Conservation (phyloP, 1,140 invertebrate species). For the Homalodisca vitripennis region DNA sequence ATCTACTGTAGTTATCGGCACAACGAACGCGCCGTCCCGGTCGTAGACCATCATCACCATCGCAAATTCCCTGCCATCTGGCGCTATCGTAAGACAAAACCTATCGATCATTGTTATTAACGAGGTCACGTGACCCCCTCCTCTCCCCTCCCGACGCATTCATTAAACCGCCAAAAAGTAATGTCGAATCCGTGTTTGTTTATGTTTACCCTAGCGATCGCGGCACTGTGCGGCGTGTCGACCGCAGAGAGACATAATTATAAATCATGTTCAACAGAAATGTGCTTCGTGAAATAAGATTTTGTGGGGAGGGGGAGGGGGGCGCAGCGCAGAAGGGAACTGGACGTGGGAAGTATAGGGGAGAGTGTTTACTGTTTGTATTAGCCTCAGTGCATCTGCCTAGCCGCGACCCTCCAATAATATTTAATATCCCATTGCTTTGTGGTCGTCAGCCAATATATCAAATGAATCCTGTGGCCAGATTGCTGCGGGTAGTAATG, state of each 20-base stretch:
- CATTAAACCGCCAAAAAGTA: conserved; percentile 22
- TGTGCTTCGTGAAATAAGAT: conserved; percentile 19
- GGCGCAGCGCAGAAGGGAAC: background rate
- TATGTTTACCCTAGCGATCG: conserved; percentile 21
- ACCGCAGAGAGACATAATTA: conserved; percentile 22
- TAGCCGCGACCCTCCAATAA: conserved; percentile 11
- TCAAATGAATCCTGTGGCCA: background rate
- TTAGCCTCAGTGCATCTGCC: conserved; percentile 3
- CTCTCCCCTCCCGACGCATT: background rate
- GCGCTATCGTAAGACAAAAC: background rate
- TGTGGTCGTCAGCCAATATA: conserved; percentile 14
- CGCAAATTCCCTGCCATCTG: too few species aligned
- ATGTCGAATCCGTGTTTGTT: conserved; percentile 25
- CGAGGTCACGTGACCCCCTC: conserved; percentile 14
- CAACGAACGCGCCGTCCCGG: too few species aligned
- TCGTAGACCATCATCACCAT: too few species aligned
- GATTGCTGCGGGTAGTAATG: background rate
- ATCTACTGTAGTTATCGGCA: too few species aligned
- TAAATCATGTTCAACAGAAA: conserved; percentile 19
- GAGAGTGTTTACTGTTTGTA: background rate
- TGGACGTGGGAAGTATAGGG: too few species aligned
- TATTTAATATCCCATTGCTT: conserved; percentile 25
- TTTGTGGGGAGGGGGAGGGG: background rate
- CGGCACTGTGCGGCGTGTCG: background rate
- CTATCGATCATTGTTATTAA: conserved; percentile 12